These are phyloP conservation scores for Acipenser ruthenus DNA, from an alignment of 2,797 vertebrate genomes.

Conservation along the genomic window DNA sequence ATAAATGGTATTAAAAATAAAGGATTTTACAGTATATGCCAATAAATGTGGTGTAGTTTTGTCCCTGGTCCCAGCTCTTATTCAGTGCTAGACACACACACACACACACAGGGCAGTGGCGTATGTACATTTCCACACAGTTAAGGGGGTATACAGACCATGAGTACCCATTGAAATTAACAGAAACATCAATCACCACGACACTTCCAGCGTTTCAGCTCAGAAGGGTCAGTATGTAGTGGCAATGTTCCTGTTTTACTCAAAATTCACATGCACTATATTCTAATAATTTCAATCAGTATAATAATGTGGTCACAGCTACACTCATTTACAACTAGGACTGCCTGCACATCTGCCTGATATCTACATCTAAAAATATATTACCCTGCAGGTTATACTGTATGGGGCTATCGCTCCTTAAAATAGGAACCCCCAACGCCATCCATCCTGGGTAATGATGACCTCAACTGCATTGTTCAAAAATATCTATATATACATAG, in stretches of 20 bases:
- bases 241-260: constrained; percentile 36
- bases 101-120: constrained; percentile 16
- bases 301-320: constrained; percentile 41
- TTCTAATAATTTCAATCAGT: constrained; percentile 41
- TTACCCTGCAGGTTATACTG: too few species aligned
- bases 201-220: constrained; percentile 39
- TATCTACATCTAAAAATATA: too few species aligned
- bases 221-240: constrained; percentile 41
- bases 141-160: constrained; percentile 25
- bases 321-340: too few species aligned
- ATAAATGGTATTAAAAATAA: too few species aligned
- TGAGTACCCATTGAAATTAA: constrained; percentile 54
- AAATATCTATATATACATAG: too few species aligned
- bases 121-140: constrained; percentile 30
- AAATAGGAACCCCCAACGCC: too few species aligned
- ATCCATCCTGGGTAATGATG: too few species aligned
- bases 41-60: constrained; percentile 21
- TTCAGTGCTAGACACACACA: constrained; percentile 39
- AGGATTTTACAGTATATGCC: too few species aligned
- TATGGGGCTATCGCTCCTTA: too few species aligned
- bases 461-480: too few species aligned
- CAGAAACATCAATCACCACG: constrained; percentile 48
- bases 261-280: constrained; percentile 37
- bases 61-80: constrained; percentile 28
- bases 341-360: too few species aligned